Base-by-base conservation (phyloP, 2,113 vertebrate genomes). In the Orcinus orca region DNA sequence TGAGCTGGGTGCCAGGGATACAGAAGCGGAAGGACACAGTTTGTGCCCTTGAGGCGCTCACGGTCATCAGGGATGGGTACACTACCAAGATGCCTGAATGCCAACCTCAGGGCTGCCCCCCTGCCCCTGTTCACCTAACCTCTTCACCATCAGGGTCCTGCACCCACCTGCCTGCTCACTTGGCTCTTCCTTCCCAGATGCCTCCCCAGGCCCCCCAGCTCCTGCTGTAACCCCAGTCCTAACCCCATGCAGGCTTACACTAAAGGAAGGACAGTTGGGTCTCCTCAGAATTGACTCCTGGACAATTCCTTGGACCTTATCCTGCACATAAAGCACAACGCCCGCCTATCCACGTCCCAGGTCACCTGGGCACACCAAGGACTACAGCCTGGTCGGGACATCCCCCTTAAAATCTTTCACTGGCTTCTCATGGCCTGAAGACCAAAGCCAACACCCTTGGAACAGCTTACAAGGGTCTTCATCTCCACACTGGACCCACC, bases 401-500 rank as follows among this genome's bases (percentile, higher is more conserved):
- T 0, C 11, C 13, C 33, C 41, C 1, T 1, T 11, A 38, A 41
- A 47, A 0, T 0, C 71, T 55, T 31, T 31, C 68, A 2, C 9
- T 60, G 74, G 33, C 65, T 41, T 14, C 47, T 11, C 9, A 3
- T 4, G 20, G 23, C 26, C 70, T 12, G 33, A 25, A 74, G 53
- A 6, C 80, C 13, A 8, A 8, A 4, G 38, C 80, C 71, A 21
- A 8, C 44, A 0, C 3, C 25, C 68, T 62, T 9, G 29, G 31
- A 5, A 29, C 1, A 2, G 21, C 31, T 47, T 33, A 2, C 1
- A 0, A 1, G 4, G 25, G 36, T 23, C 47, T 9, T 23, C 31
- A 5, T 6, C 15, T 23, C 17, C 23, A 0, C 2, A 2, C 33
- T 1, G 55, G 44, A 23, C 38, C 60, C n/a, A 23, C 15, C 62